These are phyloP conservation scores for Theretra japonica DNA, from an alignment of 2,888 invertebrate genomes.

Conservation along the genomic window DNA sequence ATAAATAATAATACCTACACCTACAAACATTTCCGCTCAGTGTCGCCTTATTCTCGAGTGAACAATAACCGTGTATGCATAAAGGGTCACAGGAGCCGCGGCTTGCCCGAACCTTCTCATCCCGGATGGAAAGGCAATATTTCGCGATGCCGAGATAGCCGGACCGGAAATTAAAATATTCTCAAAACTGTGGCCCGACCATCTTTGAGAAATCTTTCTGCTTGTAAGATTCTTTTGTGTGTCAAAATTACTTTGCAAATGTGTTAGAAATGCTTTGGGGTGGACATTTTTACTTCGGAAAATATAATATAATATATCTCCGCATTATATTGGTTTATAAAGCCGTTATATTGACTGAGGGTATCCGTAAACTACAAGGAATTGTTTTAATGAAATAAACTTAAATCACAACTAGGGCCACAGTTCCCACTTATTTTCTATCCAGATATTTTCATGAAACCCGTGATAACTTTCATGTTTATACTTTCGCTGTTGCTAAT, in stretches of 20 bases:
- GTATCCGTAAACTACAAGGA: no score
- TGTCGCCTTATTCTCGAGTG: not conserved
- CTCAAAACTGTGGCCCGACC: conserved; percentile 40
- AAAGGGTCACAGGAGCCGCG: not conserved
- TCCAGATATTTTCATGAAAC: no score
- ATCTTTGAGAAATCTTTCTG: conserved; percentile 14
- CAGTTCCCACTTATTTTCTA: no score
- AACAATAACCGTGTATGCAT: not conserved
- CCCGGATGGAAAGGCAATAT: conserved; percentile 36
- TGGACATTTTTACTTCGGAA: not conserved
- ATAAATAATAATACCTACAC: not conserved
- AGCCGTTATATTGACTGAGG: no score
- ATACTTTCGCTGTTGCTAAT: no score
- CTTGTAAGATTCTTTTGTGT: conserved; percentile 9
- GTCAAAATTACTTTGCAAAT: conserved; percentile 21
- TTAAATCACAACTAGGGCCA: no score
- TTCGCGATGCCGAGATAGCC: conserved; percentile 35
- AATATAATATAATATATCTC: no score
- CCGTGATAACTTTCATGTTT: no score
- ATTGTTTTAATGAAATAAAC: no score
- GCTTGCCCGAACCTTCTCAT: not conserved
- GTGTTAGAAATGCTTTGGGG: not conserved
- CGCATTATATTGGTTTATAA: no score
- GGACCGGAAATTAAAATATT: conserved; percentile 58
- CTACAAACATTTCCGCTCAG: not conserved